These are phyloP conservation scores for Blastobasis lacticolella DNA, from an alignment of 2,888 invertebrate genomes.

Conservation along the genomic window DNA sequence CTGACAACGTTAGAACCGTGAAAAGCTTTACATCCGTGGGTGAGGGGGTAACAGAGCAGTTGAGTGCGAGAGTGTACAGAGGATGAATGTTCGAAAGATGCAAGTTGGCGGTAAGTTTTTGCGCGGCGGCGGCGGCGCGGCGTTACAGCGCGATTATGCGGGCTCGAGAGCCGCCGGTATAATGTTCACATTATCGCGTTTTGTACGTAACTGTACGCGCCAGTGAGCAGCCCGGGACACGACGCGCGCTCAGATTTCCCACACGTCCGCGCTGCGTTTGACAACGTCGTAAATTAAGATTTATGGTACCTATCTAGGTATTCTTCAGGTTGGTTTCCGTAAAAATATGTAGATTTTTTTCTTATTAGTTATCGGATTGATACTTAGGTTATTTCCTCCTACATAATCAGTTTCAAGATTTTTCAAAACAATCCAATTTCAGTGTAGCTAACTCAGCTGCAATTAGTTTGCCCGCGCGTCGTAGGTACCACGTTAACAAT, in stretches of 20 bases:
- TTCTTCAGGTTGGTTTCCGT: background rate
- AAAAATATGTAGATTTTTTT: too few relatives aligned
- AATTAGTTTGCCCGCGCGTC: background rate
- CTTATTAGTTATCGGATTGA: too few relatives aligned
- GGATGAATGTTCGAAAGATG: conserved; percentile 47
- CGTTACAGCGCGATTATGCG: conserved; percentile 59
- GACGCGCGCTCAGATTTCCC: conserved; percentile 20
- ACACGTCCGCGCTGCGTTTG: conserved; percentile 15
- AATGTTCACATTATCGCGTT: conserved; percentile 68
- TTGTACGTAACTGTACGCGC: conserved; percentile 37
- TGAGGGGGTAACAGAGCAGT: background rate
- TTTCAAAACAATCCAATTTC: background rate
- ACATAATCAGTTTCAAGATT: too few relatives aligned
- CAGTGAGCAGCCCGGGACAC: conserved; percentile 33
- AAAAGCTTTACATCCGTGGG: too few relatives aligned
- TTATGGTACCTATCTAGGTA: background rate
- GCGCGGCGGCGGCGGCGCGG: conserved; percentile 29
- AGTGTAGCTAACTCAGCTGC: background rate
- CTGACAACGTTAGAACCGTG: too few relatives aligned
- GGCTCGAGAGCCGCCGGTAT: conserved; percentile 59
- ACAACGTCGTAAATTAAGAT: conserved; percentile 2
- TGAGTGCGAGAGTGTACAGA: conserved; percentile 27
- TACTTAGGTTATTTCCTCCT: too few relatives aligned
- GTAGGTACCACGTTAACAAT: too few relatives aligned
- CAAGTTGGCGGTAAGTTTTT: conserved; percentile 63